A percentile compares a stretch with the other conserved stretches of the same genome.
phyloP scores from a whole-genome alignment of 2,113 vertebrate species.

The Elephantulus edwardii region DNA sequence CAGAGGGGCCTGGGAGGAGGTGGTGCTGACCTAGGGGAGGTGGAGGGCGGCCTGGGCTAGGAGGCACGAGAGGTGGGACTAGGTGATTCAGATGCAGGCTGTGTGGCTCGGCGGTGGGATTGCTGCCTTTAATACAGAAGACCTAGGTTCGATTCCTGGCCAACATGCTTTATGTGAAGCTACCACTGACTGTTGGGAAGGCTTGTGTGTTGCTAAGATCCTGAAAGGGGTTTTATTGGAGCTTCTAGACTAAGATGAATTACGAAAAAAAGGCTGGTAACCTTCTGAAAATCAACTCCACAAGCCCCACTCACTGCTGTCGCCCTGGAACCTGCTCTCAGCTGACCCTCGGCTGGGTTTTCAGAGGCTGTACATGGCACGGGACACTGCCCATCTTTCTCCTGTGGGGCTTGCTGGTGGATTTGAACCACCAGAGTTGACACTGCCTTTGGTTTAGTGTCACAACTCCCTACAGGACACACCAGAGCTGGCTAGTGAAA shows the following conservation, averaged over 20 bases:
- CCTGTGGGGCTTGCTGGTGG: too few species aligned
- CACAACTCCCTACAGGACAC: too few species aligned
- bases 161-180: too few species aligned
- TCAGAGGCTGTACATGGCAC: too few species aligned
- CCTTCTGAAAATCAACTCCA: not conserved
- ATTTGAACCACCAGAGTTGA: too few species aligned
- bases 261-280: not conserved
- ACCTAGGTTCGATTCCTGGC: not conserved
- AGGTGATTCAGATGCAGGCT: not conserved
- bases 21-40: not conserved
- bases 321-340: too few species aligned
- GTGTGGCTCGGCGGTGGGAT: not conserved
- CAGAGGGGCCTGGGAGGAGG: not conserved
- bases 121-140: not conserved
- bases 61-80: not conserved
- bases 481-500: too few species aligned
- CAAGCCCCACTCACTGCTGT: not conserved
- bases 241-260: not conserved
- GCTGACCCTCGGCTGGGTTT: too few species aligned
- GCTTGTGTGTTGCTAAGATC: not conserved
- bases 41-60: too few species aligned
- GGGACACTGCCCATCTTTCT: too few species aligned
- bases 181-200: not conserved
- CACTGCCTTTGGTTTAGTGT: too few species aligned
- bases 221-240: not conserved